Evolutionary conservation across 2,888 invertebrate species (phyloP), one percentile per base, ranked within the genome.

Genomic region (Tortrix viridana): DNA sequence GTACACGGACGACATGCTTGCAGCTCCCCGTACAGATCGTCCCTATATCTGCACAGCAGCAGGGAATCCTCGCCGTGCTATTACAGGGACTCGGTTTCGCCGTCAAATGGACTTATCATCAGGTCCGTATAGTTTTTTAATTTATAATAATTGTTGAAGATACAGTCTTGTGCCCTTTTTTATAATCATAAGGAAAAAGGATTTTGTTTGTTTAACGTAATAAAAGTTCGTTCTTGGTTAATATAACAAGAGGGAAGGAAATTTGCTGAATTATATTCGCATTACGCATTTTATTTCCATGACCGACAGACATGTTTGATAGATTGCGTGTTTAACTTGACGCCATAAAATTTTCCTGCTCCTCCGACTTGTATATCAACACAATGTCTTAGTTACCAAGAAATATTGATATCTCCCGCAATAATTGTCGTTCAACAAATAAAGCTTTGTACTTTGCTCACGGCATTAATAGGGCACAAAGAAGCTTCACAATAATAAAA

Each of bases 1-100:
- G 95, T 96, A 38, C 96, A 96, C 81, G 95, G 95, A 46, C 85
- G 91, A 20, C 52, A 53, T 53, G 62, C 61, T 41, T 89, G 88
- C 79, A 81, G 83, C 66, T 88, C 90, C 56, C 88, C 89, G 19
- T 85, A 89, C 69, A 80, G 89, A 62, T 91, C 91, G 6, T 90
- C 91, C 44, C 81, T 91, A 46, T 92, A 90, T 68, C 82, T 91
- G 59, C 90, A 91, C 74, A 88, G 88, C 26, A 68, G 70, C 73
- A 78, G 92, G 76, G 91, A 93, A 67, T 86, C 90, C 5, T 92
- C 94, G 4, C 91, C 94, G 18, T 94, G 94, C 12, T 94, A 93
- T 57, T 79, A 93, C 65, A 93, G 94, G 66, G 94, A 93, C 67
- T 90, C 93, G 4, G 74, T 88, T 58, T 91, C 92, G 19, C 89